Percentiles rank a stretch among this genome's conserved stretches.
Evolutionary conservation across 2,797 vertebrate species (phyloP).

Genomic region (Rhabdomys pumilio): DNA sequence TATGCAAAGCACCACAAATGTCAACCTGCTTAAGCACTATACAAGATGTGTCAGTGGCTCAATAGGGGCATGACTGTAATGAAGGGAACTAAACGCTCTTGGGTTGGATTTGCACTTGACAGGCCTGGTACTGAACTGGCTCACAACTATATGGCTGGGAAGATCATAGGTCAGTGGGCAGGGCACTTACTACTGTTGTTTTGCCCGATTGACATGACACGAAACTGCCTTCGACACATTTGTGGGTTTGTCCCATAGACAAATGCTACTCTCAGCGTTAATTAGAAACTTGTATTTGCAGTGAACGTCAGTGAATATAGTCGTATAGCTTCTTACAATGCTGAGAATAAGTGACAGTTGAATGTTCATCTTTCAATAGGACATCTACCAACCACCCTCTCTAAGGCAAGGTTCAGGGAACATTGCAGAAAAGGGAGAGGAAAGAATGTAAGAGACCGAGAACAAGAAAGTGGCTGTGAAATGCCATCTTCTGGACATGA

Average conservation of each 20-base stretch:
- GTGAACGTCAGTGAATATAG: not conserved
- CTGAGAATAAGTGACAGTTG: not conserved
- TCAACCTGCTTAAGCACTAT: not conserved
- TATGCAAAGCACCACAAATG: not conserved
- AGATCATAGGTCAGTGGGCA: not conserved
- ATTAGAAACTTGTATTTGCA: not conserved
- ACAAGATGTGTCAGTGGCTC: not conserved
- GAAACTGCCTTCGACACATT: not conserved
- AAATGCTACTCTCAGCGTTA: not conserved
- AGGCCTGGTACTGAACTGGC: not conserved
- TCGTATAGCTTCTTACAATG: not conserved
- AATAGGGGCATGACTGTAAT: not conserved
- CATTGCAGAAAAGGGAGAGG: not conserved
- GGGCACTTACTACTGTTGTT: not conserved
- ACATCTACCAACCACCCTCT: not conserved
- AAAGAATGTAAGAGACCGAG: not conserved
- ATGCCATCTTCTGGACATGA: not conserved
- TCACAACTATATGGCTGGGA: not conserved
- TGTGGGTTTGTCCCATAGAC: not conserved
- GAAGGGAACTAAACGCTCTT: not conserved
- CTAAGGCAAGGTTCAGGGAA: not conserved
- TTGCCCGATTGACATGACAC: not conserved
- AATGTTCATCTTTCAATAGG: not conserved
- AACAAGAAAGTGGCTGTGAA: not conserved
- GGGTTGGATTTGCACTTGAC: not conserved